Base-by-base conservation (phyloP, 2,113 vertebrate species). In the Tragelaphus imberbis region DNA sequence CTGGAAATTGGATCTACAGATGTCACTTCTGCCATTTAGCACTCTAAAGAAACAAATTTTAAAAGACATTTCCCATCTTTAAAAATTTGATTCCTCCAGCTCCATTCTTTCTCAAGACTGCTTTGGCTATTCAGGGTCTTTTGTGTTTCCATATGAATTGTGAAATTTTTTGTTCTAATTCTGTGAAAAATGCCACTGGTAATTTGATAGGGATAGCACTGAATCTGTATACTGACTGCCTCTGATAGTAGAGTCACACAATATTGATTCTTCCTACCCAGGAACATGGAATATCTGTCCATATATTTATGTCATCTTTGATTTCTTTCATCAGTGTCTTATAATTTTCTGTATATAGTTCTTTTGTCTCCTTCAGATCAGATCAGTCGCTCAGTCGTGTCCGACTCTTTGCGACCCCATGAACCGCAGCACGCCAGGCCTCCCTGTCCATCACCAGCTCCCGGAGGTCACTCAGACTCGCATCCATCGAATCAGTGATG, bases 41-140 rank as follows among this genome's bases (percentile, higher is more conserved):
- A 40, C 51, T 96, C 58, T 93, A 85, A 97, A 96, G 81, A 87
- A 90, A 79, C 6, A 55, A 7, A 16, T 94, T 95, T 77, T 71
- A 56, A 51, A 71, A 65, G 14, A 95, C 12, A 93, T 40, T 92
- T 88, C 40, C 36, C 58, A 97, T 36, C 51, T 91, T 95, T 86
- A 71, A 55, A 95, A 88, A 65, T 81, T 75, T 17, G 61, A 93
- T 75, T 75, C 36, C 36, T 75, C 19, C n/a, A 75, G 21, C 36
- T 75, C 36, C 68, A 25, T 40, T 40, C 68, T 40, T 75, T 75
- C 68, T 75, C 68, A 75, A 40, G 68, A 75, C 21, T 75, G 68
- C 36, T 71, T 40, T 75, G n/a, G 68, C 68, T 75, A 75, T 75
- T 40, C 36, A 40, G n/a, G 21, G 36, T 25, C 19, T 75, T 40